Conservation (phyloP, 2,797 vertebrate genomes). For the Cercopithecus hamlyni region DNA sequence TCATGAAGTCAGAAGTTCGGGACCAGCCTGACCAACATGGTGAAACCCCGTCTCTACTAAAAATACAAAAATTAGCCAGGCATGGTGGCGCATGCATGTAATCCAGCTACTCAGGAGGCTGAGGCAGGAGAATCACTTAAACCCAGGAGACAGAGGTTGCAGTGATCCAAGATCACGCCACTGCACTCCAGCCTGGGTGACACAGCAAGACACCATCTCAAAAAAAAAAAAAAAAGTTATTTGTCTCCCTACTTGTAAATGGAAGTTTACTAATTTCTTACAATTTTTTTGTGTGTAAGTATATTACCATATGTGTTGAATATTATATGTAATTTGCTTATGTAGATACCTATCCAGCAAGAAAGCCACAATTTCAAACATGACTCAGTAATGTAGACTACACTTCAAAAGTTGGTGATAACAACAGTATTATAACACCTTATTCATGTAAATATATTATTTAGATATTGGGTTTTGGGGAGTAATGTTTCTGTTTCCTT, state of each 20-base stretch:
- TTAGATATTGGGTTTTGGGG: background rate
- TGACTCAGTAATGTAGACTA: background rate
- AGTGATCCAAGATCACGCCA: no score
- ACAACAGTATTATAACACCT: background rate
- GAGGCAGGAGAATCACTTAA: no score
- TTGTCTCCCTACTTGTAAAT: slow-evolving; percentile 4
- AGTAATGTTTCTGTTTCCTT: background rate
- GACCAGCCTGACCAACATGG: no score
- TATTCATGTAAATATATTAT: background rate
- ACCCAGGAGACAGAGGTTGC: no score
- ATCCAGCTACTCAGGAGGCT: no score
- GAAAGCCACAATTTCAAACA: background rate
- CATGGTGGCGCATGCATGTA: no score
- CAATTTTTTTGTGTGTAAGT: background rate
- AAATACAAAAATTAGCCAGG: no score
- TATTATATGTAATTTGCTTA: background rate
- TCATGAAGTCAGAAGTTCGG: no score
- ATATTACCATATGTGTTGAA: background rate
- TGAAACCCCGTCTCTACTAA: no score
- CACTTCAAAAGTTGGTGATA: background rate
- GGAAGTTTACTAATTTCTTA: background rate
- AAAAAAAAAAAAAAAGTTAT: background rate
- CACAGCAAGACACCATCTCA: no score
- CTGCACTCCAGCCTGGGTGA: no score
- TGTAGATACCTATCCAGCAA: background rate